Evolutionary conservation across 2,797 vertebrate genomes (phyloP).

Genomic region (Orestias chungarensis): DNA sequence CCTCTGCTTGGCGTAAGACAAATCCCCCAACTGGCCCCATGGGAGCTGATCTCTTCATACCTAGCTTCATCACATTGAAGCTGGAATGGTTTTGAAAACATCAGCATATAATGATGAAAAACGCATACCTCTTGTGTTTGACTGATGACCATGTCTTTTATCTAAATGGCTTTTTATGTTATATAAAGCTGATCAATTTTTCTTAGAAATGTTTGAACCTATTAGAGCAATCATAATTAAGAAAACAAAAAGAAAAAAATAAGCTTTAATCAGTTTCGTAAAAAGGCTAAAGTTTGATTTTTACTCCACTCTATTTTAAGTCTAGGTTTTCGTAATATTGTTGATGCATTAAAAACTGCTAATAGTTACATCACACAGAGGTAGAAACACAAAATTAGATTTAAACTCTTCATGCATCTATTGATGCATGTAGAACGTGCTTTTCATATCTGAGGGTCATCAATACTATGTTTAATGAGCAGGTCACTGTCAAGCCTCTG

Average conservation of each 20-base stretch:
- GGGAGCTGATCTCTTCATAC: constrained; percentile 55
- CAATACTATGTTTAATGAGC: constrained; percentile 36
- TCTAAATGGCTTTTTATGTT: constrained; percentile 44
- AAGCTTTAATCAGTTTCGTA: background rate
- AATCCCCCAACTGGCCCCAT: constrained; percentile 49
- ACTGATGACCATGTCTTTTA: constrained; percentile 44
- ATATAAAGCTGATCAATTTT: background rate
- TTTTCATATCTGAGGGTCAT: constrained; percentile 22
- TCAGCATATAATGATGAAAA: constrained; percentile 35
- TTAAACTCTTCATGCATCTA: constrained; percentile 14
- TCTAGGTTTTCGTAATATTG: constrained; percentile 12
- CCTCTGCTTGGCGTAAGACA: constrained; percentile 56
- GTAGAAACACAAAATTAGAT: constrained; percentile 29
- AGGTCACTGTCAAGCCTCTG: constrained; percentile 30
- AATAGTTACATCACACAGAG: constrained; percentile 20
- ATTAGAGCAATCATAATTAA: constrained; percentile 22
- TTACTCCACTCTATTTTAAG: background rate
- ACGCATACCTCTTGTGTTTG: constrained; percentile 37
- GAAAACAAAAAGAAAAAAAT: too few relatives aligned
- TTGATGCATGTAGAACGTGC: constrained; percentile 37
- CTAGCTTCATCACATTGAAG: constrained; percentile 56
- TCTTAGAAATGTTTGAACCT: background rate
- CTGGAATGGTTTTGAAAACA: constrained; percentile 50
- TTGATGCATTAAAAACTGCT: constrained; percentile 29
- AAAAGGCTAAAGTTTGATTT: constrained; percentile 26